A percentile compares a stretch with the other conserved stretches of the same genome.
These are phyloP conservation scores for Noctua janthe DNA, from an alignment of 2,888 invertebrate genomes.

Conservation along the genomic window DNA sequence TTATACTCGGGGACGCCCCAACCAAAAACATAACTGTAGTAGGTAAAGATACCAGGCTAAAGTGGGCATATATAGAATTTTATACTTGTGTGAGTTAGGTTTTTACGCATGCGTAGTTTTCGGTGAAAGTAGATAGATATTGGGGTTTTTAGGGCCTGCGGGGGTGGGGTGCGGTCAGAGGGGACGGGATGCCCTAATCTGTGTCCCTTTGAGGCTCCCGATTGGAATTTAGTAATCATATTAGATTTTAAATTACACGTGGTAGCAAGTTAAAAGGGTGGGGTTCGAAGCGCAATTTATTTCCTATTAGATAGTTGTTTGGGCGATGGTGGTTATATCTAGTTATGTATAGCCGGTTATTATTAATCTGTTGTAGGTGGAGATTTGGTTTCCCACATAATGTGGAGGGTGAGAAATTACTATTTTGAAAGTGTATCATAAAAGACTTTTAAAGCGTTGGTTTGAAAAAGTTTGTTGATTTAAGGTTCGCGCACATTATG, in stretches of 20 bases:
- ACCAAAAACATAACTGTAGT: constrained; percentile 73
- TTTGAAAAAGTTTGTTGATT: neutral
- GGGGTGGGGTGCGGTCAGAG: constrained; percentile 73
- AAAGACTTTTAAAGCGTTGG: neutral
- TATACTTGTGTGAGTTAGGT: constrained; percentile 82
- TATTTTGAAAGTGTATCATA: neutral
- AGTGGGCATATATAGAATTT: constrained; percentile 81
- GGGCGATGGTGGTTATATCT: constrained; percentile 51
- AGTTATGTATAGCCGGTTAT: constrained; percentile 42
- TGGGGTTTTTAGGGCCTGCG: constrained; percentile 87
- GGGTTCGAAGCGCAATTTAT: constrained; percentile 81
- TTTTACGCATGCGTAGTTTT: constrained; percentile 90
- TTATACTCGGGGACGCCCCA: constrained; percentile 81
- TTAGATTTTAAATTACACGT: constrained; percentile 90
- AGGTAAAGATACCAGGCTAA: constrained; percentile 72
- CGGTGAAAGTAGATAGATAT: constrained; percentile 88
- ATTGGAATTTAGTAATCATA: constrained; percentile 90
- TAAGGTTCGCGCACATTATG: too few relatives aligned
- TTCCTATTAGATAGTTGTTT: constrained; percentile 85
- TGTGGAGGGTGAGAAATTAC: neutral
- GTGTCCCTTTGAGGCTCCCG: constrained; percentile 88
- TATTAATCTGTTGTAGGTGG: constrained; percentile 5
- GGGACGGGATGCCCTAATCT: constrained; percentile 86
- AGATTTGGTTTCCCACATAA: neutral
- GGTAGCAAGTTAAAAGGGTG: constrained; percentile 84